These are phyloP conservation scores for Apostichopus parvimensis DNA, from an alignment of 35 echinoderm and acorn worm species.

Conservation along the genomic window DNA sequence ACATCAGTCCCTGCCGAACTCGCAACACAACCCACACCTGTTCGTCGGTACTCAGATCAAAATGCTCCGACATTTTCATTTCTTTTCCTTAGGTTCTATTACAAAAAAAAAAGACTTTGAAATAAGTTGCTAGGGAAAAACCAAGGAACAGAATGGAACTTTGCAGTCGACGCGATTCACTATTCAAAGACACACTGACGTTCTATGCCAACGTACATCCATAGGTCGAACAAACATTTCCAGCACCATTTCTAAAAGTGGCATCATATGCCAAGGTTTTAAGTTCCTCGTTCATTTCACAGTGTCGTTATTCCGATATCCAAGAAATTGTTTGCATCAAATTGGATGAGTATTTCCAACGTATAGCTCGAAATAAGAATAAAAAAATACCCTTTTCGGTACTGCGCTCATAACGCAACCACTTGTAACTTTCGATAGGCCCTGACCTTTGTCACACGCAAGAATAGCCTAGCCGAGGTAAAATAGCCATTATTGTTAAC, in stretches of 20 bases:
- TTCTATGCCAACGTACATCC: neutral
- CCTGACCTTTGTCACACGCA: neutral
- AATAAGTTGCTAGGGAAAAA: neutral
- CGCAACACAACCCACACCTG: conserved; percentile 95
- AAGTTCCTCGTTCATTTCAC: neutral
- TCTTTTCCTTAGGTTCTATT: neutral
- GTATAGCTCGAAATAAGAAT: neutral
- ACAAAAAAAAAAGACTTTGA: neutral
- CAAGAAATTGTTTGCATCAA: neutral
- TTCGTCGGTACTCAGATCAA: conserved; percentile 89
- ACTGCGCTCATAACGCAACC: neutral
- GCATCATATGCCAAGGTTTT: neutral
- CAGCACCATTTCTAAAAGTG: neutral
- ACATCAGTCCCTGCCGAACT: conserved; percentile 88
- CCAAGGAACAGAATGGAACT: neutral
- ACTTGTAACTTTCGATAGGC: neutral
- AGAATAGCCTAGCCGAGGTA: neutral
- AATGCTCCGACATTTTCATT: conserved; percentile 73
- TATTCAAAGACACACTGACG: neutral
- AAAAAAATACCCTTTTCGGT: neutral
- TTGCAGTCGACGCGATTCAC: neutral
- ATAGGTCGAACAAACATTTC: neutral
- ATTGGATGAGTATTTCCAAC: neutral
- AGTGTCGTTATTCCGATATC: neutral
- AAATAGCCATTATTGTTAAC: too few relatives aligned